Conservation (phyloP, 2,113 vertebrate genomes). For the Tragelaphus imberbis region DNA sequence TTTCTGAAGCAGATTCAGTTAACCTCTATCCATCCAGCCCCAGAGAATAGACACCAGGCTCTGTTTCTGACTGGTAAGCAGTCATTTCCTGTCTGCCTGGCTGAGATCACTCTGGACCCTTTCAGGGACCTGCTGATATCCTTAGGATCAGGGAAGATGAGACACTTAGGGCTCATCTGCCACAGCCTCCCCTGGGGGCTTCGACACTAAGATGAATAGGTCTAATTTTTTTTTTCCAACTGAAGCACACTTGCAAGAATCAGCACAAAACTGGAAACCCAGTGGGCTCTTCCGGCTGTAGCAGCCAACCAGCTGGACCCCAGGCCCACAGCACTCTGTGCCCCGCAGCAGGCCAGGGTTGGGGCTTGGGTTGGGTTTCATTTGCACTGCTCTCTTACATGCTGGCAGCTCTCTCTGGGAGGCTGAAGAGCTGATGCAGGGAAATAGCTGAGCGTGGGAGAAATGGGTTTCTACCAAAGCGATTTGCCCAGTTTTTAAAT, state of each 20-base stretch:
- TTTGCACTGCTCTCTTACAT: neutral
- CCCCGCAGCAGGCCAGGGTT: neutral
- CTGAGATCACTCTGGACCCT: neutral
- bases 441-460: neutral
- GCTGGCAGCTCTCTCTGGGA: neutral
- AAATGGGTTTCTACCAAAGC: constrained; percentile 15
- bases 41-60: neutral
- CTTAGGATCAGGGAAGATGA: neutral
- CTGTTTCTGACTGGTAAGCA: neutral
- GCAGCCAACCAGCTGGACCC: too few species aligned
- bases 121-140: neutral
- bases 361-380: neutral
- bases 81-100: neutral
- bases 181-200: neutral
- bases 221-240: neutral
- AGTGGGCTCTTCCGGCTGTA: neutral
- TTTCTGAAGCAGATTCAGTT: neutral
- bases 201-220: neutral
- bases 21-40: neutral
- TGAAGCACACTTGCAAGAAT: neutral
- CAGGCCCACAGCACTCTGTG: neutral
- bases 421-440: neutral
- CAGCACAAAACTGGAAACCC: neutral
- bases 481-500: neutral
- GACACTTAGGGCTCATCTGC: neutral